A percentile compares a stretch with the other conserved stretches of the same genome.
Conservation (phyloP, 2,797 vertebrate species). For the Sparus aurata region DNA sequence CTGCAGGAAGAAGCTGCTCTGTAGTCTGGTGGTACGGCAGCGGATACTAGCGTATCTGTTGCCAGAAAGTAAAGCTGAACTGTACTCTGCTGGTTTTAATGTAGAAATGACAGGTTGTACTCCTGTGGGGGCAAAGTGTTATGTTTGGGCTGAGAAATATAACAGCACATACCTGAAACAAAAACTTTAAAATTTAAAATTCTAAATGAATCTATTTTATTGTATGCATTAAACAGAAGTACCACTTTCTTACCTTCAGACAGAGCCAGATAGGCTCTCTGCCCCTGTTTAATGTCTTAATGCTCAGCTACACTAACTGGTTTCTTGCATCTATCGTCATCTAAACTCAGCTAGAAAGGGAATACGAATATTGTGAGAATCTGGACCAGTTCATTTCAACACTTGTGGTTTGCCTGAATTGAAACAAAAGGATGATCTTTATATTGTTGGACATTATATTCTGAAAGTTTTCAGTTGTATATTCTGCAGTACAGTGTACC, state of each 20-base stretch:
- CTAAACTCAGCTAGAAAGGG: neutral
- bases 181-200: neutral
- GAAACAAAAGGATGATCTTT: neutral
- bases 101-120: neutral
- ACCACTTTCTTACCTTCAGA: neutral
- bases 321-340: neutral
- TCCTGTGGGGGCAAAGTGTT: neutral
- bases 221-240: neutral
- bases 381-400: neutral
- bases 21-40: too few species aligned
- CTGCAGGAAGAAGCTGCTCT: too few species aligned
- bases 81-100: neutral
- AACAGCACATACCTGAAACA: neutral
- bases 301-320: neutral
- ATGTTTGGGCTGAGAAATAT: neutral
- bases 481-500: neutral
- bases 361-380: neutral
- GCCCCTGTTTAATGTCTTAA: neutral
- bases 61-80: neutral
- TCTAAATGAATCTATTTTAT: neutral
- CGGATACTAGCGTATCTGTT: too few species aligned
- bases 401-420: neutral
- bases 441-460: neutral
- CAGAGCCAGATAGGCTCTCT: neutral
- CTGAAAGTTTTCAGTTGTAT: neutral